Evolutionary conservation across 92 coral and sea anemone species (phyloP).

Genomic region (Porites lobata): DNA sequence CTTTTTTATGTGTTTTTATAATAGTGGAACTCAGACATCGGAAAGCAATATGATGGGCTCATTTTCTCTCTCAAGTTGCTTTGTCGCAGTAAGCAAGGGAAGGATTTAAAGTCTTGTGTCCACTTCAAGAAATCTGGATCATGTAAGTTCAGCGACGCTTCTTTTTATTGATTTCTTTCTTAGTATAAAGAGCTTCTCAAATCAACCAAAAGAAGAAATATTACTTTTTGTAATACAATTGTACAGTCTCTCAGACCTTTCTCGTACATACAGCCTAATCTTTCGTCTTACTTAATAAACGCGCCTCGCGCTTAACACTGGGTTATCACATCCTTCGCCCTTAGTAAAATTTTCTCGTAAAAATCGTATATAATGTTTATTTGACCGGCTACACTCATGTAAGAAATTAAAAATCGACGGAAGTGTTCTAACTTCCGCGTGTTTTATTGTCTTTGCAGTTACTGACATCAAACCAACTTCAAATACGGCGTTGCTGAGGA

Average conservation of each 20-base stretch:
- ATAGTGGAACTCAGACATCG: slow-evolving; percentile 29
- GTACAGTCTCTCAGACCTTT: neutral
- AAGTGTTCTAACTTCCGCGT: neutral
- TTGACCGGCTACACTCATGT: too few relatives aligned
- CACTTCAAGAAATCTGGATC: slow-evolving; percentile 50
- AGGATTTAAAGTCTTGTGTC: slow-evolving; percentile 29
- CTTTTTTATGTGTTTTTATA: neutral
- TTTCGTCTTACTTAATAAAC: too few relatives aligned
- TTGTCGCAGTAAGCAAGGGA: slow-evolving; percentile 17
- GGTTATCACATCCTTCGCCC: too few relatives aligned
- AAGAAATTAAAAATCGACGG: too few relatives aligned
- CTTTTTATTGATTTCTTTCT: neutral
- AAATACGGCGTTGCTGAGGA: neutral
- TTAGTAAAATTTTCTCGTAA: too few relatives aligned
- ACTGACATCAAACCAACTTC: slow-evolving; percentile 36
- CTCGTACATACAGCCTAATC: too few relatives aligned
- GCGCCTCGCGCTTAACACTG: too few relatives aligned
- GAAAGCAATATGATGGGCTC: slow-evolving; percentile 43
- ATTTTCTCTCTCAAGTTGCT: slow-evolving; percentile 46
- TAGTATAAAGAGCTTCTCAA: neutral
- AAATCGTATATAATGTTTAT: too few relatives aligned
- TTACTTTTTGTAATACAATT: neutral
- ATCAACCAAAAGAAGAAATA: neutral
- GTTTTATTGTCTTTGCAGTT: slow-evolving; percentile 19
- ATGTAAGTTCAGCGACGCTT: slow-evolving; percentile 17